Evolutionary conservation across 2,113 vertebrate species (phyloP), one percentile per base, ranked within the genome.

Genomic region (Columbina picui): DNA sequence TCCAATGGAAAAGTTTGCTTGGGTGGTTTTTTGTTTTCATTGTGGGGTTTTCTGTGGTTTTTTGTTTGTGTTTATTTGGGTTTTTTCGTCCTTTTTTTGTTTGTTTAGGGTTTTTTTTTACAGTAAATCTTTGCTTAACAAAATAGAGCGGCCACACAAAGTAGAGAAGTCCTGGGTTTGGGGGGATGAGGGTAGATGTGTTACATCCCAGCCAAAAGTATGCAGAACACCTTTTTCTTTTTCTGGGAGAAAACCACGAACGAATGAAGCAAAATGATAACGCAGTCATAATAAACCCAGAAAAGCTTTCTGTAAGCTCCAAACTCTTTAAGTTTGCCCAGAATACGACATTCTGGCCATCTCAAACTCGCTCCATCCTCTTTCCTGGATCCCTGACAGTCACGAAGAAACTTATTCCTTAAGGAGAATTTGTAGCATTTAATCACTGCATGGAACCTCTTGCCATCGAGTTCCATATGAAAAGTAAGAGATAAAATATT

Each of bases 401-500:
- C 9, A 16, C 0, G 13, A 10, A 57, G 29, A 11, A 6, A 6
- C 36, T 20, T 29, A 1, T 1, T 0, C 5, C 65, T 75, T 52
- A 0, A 3, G 83, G 4, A 59, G 60, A 49, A 75, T 45, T 60
- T 63, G 34, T 10, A 26, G 25, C 3, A 0, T n/a, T 25, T 11
- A 29, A 32, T 89, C 84, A 81, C 68, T 55, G 43, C 61, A 39
- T 56, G 91, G 73, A 95, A 78, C 85, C 63, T 87, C 32, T 55
- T 4, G 0, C 38, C 85, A 2, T 7, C 4, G 4, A 17, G 59
- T 50, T 82, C 79, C 4, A 0, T 39, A 18, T 8, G 52, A n/a
- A 36, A 78, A 78, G 52, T 2, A 39, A n/a, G 39, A 65, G 56
- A 39, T 25, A 14, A 56, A 38, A 5, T 29, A 3, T 26, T 78